These are phyloP conservation scores for Dolichallabes microphthalmus DNA, from an alignment of 2,113 vertebrate species.

Conservation along the genomic window DNA sequence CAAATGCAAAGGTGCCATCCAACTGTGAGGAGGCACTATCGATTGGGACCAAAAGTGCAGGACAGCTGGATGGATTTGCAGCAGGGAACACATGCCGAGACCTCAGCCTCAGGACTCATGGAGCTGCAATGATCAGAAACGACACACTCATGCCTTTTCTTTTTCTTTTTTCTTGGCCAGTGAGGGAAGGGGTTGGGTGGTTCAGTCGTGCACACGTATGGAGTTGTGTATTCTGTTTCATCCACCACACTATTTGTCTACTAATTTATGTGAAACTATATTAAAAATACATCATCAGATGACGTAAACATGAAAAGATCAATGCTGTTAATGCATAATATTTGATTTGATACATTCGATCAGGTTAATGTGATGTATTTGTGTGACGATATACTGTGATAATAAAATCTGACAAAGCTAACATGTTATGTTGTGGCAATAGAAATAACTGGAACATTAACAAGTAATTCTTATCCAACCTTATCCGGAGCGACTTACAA, in stretches of 20 bases:
- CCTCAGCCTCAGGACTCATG: constrained; percentile 9
- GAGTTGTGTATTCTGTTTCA: neutral
- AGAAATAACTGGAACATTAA: neutral
- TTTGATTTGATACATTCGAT: neutral
- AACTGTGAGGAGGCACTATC: constrained; percentile 53
- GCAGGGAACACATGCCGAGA: constrained; percentile 34
- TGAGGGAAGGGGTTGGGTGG: too few species aligned
- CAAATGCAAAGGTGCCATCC: constrained; percentile 60
- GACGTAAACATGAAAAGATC: neutral
- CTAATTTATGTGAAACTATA: neutral
- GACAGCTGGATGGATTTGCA: constrained; percentile 24
- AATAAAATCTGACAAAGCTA: neutral
- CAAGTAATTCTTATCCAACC: neutral
- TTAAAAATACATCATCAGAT: neutral
- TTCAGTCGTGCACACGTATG: neutral
- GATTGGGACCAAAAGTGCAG: constrained; percentile 58
- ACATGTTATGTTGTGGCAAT: neutral
- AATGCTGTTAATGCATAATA: neutral
- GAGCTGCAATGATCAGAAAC: constrained; percentile 21
- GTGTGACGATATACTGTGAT: neutral
- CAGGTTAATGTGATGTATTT: neutral
- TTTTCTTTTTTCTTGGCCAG: neutral
- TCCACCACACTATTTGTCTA: neutral
- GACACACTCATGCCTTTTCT: neutral
- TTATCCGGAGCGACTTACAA: too few species aligned